Base-by-base conservation (phyloP, 2,888 invertebrate genomes). In the Xanthorhoe designata region DNA sequence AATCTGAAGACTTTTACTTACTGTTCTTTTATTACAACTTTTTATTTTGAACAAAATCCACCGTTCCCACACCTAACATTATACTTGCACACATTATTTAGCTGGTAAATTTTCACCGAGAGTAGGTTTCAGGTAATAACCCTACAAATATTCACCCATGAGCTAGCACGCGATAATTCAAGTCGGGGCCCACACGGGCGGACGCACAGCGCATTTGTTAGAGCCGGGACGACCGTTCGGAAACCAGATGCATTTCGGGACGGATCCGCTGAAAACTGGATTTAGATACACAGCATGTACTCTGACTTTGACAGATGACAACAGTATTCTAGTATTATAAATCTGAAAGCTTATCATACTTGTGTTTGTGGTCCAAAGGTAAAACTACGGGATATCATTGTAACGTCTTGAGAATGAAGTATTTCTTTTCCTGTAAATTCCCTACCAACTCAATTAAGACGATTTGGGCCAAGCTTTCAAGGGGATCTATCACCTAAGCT, bases 151-250 rank as follows among this genome's bases (percentile, higher is more conserved):
- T 63, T 65, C 65, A 61, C 38, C 47, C 60, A 38, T 32, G 55
- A 60, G 60, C 53, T 59, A 57, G 63, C 54, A 13, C 57, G 18
- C 61, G 38, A 51, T 68, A 68, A 66, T 55, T 70, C 61, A 65
- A 61, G 58, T 18, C 24, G n/a, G 24, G 42, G 18, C n/a, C 42
- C 51, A 9, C 66, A 56, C 49, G 69, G 45, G 19, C 54, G 54
- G 64, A 62, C 66, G 54, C 56, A 51, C 60, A 15, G 24, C 59
- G 29, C 66, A 56, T 63, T 29, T 24, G 61, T 69, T 61, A 61
- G 54, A n/a, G 63, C 19, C 6, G 47, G 17, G 47, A 8, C 47
- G 17, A 42, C 38, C 13, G 1, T 24, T 29, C 17, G 3, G 24
- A 51, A 57, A 53, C 52, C 19, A 5, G 47, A 52, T 58, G 47